phyloP scores from a whole-genome alignment of 2,113 vertebrate genomes.

The Sakesphorus luctuosus region DNA sequence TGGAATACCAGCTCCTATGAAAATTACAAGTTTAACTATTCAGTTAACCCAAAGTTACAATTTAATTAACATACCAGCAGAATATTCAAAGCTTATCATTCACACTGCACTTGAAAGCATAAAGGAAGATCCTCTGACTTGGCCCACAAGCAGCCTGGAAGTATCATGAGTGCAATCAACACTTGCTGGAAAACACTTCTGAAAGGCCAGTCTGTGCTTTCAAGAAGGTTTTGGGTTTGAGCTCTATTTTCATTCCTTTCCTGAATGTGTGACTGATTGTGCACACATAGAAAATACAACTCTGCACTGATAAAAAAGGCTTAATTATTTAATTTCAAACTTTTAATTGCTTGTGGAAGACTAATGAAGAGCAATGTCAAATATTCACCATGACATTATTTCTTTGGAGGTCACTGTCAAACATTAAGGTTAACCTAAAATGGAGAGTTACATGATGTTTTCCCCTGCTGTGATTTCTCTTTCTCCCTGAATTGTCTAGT shows the following conservation, averaged over 20 bases:
- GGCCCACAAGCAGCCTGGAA: neutral
- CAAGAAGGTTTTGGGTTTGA: neutral
- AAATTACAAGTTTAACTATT: neutral
- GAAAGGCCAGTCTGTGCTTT: neutral
- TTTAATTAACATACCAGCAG: neutral
- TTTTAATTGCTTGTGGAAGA: neutral
- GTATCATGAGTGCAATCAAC: neutral
- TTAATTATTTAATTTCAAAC: neutral
- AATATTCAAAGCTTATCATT: neutral
- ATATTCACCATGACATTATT: neutral
- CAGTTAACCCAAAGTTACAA: neutral
- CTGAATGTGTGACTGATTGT: neutral
- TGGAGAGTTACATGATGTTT: neutral
- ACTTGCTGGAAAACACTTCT: neutral
- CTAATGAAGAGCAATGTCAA: neutral
- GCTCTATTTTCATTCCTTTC: neutral
- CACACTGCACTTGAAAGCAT: neutral
- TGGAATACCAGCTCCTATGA: neutral
- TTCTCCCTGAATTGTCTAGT: slow-evolving; percentile 51
- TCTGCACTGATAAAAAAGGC: neutral
- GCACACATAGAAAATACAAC: neutral
- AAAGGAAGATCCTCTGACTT: neutral
- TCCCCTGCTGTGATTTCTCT: neutral
- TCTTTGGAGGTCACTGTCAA: neutral
- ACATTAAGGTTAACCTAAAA: neutral